Conservation (phyloP, 2,797 vertebrate species). For the Podarcis lilfordi region DNA sequence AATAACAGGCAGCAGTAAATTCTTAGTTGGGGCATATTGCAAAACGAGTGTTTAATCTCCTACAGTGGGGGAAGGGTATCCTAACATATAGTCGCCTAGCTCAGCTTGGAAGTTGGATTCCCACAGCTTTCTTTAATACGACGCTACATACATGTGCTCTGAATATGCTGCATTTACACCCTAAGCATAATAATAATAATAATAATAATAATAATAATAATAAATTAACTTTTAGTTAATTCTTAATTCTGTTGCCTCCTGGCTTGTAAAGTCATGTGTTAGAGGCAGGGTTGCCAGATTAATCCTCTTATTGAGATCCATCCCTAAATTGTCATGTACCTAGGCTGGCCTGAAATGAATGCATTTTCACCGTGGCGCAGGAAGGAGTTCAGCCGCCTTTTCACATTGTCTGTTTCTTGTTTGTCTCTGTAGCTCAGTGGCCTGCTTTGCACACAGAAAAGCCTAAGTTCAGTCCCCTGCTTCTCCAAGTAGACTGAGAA, state of each 20-base stretch:
- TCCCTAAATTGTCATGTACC: background rate
- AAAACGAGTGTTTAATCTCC: slow-evolving; percentile 37
- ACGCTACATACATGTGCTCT: background rate
- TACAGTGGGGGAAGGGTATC: background rate
- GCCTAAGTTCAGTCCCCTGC: background rate
- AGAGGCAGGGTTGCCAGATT: background rate
- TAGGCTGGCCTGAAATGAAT: background rate
- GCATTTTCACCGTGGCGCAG: background rate
- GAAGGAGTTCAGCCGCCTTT: background rate
- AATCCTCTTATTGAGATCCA: background rate
- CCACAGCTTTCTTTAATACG: background rate
- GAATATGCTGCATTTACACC: background rate
- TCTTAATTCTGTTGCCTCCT: background rate
- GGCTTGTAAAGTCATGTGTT: background rate
- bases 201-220: too few species aligned
- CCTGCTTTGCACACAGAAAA: background rate
- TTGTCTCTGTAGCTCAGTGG: background rate
- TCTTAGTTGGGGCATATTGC: slow-evolving; percentile 62
- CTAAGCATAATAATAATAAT: too few species aligned
- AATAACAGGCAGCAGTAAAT: slow-evolving; percentile 70
- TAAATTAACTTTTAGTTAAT: background rate
- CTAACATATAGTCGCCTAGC: background rate
- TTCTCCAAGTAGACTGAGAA: background rate
- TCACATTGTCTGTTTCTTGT: background rate
- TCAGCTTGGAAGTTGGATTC: slow-evolving; percentile 9